These are phyloP conservation scores for Dicentrarchus labrax DNA, from an alignment of 2,113 vertebrate genomes.

Conservation along the genomic window DNA sequence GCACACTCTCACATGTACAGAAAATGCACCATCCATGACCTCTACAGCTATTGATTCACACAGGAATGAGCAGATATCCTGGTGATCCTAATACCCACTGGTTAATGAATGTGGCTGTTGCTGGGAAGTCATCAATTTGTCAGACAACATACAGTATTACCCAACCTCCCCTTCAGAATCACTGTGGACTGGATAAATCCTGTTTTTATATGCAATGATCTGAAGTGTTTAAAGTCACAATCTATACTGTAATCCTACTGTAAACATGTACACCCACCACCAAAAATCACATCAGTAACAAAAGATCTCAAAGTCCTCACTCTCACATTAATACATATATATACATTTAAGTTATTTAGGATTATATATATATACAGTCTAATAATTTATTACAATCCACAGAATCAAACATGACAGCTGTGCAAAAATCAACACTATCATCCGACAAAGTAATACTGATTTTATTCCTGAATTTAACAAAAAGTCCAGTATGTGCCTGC, in stretches of 20 bases:
- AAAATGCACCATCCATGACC: conserved; percentile 64
- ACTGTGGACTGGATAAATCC: not conserved
- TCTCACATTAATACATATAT: not conserved
- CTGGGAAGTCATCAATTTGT: conserved; percentile 48
- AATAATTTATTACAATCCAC: not conserved
- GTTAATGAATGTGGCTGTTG: conserved; percentile 53
- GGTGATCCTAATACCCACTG: conserved; percentile 46
- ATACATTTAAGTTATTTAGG: too few relatives aligned
- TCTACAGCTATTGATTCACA: conserved; percentile 61
- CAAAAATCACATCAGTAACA: not conserved
- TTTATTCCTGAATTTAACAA: too few relatives aligned
- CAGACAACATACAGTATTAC: conserved; percentile 35
- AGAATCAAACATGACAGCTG: not conserved
- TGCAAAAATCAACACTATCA: not conserved
- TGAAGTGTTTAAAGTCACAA: not conserved
- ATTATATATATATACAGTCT: not conserved
- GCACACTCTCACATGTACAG: conserved; percentile 42
- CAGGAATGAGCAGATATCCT: conserved; percentile 53
- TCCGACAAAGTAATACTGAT: not conserved
- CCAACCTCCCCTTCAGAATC: conserved; percentile 8
- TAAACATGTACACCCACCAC: not conserved
- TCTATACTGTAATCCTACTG: not conserved
- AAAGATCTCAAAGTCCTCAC: not conserved
- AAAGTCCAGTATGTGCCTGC: not conserved
- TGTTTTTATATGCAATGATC: not conserved